Percentiles rank a stretch among this genome's conserved stretches.
Conservation (phyloP, 2,797 vertebrate genomes). For the Trachurus trachurus region DNA sequence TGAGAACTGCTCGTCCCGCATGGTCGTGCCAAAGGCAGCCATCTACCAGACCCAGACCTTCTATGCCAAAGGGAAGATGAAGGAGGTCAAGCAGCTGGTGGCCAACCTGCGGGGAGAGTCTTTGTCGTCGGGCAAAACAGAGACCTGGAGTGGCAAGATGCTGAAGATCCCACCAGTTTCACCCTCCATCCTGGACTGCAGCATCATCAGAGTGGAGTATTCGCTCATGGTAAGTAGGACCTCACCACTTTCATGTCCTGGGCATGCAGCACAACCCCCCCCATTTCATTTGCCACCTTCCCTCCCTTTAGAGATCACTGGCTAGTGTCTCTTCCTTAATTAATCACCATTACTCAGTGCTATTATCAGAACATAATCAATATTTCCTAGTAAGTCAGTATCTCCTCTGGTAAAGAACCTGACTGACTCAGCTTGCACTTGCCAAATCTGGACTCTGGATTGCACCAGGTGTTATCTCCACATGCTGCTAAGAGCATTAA, state of each 20-base stretch:
- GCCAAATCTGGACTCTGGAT: conserved; percentile 62
- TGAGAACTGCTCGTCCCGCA: conserved; percentile 97
- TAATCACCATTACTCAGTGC: not conserved
- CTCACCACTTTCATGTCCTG: not conserved
- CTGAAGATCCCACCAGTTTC: conserved; percentile 98
- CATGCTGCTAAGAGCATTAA: conserved; percentile 83
- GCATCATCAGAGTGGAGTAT: conserved; percentile 98
- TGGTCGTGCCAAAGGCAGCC: conserved; percentile 99
- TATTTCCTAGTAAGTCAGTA: conserved; percentile 51
- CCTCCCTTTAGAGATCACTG: not conserved
- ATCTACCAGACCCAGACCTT: conserved; percentile 98
- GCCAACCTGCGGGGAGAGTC: conserved; percentile 96
- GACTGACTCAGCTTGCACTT: conserved; percentile 59
- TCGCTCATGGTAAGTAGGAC: conserved; percentile 91
- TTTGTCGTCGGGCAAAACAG: conserved; percentile 96
- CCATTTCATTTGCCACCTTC: not conserved
- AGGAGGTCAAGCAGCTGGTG: conserved; percentile 98
- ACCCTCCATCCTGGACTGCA: conserved; percentile 97
- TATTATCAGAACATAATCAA: conserved; percentile 41
- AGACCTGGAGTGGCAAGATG: conserved; percentile 98
- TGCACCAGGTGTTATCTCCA: conserved; percentile 75
- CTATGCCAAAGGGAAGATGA: conserved; percentile 99
- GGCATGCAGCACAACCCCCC: not conserved
- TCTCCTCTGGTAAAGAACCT: conserved; percentile 32
- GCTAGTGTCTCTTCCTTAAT: not conserved